Conservation (phyloP, 1,140 invertebrate species). For the Araneus ventricosus region DNA sequence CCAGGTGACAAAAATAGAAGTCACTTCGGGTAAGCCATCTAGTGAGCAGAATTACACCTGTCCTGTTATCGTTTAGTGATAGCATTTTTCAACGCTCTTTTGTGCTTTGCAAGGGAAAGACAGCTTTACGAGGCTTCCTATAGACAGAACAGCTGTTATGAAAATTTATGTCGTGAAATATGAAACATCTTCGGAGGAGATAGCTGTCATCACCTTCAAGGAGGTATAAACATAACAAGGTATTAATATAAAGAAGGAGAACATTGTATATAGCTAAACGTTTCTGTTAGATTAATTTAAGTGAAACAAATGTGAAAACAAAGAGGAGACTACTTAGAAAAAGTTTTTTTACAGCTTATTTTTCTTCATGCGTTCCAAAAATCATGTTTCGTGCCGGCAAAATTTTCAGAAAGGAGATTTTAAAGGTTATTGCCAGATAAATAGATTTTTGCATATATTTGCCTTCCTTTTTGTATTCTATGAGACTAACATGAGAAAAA, state of each 20-base stretch:
- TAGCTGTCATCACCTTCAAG: conserved; percentile 25
- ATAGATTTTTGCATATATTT: too few species aligned
- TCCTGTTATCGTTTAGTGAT: conserved; percentile 31
- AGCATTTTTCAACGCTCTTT: conserved; percentile 49
- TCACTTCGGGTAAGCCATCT: background rate
- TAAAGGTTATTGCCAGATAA: too few species aligned
- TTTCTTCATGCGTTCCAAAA: too few species aligned
- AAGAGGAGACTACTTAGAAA: too few species aligned
- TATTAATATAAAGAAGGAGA: background rate
- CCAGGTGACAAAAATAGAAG: conserved; percentile 35
- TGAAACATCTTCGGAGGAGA: conserved; percentile 10
- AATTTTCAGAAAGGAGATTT: too few species aligned
- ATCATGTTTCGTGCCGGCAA: too few species aligned
- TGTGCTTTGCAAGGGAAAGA: background rate
- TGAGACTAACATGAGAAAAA: too few species aligned
- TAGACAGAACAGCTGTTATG: conserved; percentile 15
- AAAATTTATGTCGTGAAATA: conserved; percentile 53
- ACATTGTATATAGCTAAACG: background rate
- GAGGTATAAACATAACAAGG: background rate
- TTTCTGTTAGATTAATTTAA: too few species aligned
- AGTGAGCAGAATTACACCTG: conserved; percentile 51
- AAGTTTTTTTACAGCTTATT: too few species aligned
- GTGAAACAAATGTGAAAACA: too few species aligned
- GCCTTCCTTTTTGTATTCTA: too few species aligned
- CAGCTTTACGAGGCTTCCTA: conserved; percentile 35